phyloP scores from a whole-genome alignment of 92 coral and sea anemone species.

The Nematostella vectensis region DNA sequence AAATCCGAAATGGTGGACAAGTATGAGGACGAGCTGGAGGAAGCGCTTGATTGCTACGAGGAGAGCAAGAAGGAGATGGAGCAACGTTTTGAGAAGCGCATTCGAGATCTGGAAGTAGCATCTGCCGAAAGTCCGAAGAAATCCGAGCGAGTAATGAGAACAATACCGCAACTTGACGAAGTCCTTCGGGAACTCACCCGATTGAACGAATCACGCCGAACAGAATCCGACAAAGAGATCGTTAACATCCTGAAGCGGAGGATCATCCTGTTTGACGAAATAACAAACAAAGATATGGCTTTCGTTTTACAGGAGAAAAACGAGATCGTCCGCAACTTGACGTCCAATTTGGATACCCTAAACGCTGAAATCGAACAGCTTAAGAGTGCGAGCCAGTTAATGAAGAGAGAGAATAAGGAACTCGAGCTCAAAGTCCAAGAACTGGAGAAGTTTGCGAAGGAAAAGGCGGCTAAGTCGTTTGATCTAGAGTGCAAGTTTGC shows the following conservation, averaged over 20 bases:
- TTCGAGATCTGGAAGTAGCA: slow-evolving; percentile 41
- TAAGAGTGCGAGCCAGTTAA: slow-evolving; percentile 1
- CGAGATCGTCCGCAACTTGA: slow-evolving; percentile 11
- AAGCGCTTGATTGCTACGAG: slow-evolving; percentile 39
- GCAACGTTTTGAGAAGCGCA: slow-evolving; percentile 36
- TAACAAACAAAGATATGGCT: slow-evolving; percentile 18
- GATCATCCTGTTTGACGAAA: slow-evolving; percentile 14
- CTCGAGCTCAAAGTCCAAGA: slow-evolving; percentile 2
- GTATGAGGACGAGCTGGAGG: slow-evolving; percentile 58
- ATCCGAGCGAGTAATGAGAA: background rate
- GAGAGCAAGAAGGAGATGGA: slow-evolving; percentile 37
- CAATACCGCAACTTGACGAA: background rate
- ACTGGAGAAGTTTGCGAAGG: slow-evolving; percentile 10
- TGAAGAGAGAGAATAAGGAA: slow-evolving; percentile 6
- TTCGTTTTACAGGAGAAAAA: slow-evolving; percentile 5
- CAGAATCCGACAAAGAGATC: slow-evolving; percentile 7
- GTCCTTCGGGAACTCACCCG: slow-evolving; percentile 15
- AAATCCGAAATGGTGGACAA: slow-evolving; percentile 29
- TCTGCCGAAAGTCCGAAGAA: slow-evolving; percentile 5
- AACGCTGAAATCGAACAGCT: slow-evolving; percentile 3
- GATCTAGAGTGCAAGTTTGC: slow-evolving; percentile 1
- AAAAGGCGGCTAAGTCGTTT: background rate
- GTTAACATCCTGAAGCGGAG: slow-evolving; percentile 5
- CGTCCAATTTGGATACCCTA: slow-evolving; percentile 11
- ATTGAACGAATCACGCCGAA: slow-evolving; percentile 7